Percentiles rank a stretch among this genome's conserved stretches.
These are phyloP conservation scores for Botia kubotai DNA, from an alignment of 2,797 vertebrate genomes.

Conservation along the genomic window DNA sequence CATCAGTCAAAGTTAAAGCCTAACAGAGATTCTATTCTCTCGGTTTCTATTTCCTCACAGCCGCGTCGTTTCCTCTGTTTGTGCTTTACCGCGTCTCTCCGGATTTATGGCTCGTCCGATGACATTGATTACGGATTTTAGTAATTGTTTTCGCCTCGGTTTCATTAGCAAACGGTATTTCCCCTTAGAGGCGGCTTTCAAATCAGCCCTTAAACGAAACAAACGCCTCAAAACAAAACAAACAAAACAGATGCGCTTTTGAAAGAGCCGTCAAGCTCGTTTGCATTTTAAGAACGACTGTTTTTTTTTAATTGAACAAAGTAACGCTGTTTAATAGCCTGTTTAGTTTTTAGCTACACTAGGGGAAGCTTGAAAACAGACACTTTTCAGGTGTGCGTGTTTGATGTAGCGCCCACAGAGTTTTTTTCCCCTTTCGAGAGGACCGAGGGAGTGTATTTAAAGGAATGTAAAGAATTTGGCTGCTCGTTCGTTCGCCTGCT, in stretches of 20 bases:
- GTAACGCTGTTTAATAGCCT: slow-evolving; percentile 22
- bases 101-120: slow-evolving; percentile 68
- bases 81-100: slow-evolving; percentile 49
- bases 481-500: slow-evolving; percentile 4
- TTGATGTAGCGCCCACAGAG: neutral
- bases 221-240: neutral
- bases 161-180: slow-evolving; percentile 80
- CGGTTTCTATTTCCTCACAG: slow-evolving; percentile 67
- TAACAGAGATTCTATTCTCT: slow-evolving; percentile 60
- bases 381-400: slow-evolving; percentile 21
- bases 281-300: slow-evolving; percentile 22
- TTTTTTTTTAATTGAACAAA: slow-evolving; percentile 43
- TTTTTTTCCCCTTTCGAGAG: neutral
- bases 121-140: slow-evolving; percentile 70
- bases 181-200: slow-evolving; percentile 65
- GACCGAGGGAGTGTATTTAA: slow-evolving; percentile 15
- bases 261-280: slow-evolving; percentile 9
- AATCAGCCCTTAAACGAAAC: slow-evolving; percentile 38
- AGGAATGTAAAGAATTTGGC: slow-evolving; percentile 64
- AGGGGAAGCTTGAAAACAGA: slow-evolving; percentile 38
- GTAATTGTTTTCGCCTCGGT: slow-evolving; percentile 79
- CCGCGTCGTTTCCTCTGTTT: slow-evolving; percentile 62
- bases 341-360: slow-evolving; percentile 8
- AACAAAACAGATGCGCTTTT: slow-evolving; percentile 1
- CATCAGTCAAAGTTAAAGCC: slow-evolving; percentile 70